These are phyloP conservation scores for Microcebus ravelobensis DNA, from an alignment of 2,113 vertebrate species.

Conservation along the genomic window DNA sequence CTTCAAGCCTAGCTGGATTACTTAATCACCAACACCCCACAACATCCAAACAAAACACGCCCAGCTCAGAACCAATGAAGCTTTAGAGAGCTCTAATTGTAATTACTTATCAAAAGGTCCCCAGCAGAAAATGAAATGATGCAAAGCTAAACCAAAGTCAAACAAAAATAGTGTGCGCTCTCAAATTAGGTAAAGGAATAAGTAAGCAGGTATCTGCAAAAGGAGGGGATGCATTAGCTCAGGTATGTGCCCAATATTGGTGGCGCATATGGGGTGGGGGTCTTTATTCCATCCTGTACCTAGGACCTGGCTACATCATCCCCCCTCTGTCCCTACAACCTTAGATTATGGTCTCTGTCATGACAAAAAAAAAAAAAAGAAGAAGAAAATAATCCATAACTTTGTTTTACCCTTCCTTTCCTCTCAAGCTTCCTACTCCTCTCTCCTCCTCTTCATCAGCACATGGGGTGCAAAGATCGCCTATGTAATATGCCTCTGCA, in stretches of 20 bases:
- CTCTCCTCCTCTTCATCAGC: neutral
- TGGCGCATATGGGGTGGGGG: accelerated
- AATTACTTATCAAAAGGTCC: constrained; percentile 30
- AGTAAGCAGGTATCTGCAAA: neutral
- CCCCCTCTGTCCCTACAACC: neutral
- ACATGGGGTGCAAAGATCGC: neutral
- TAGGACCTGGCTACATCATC: neutral
- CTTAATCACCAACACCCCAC: neutral
- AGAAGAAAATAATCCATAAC: neutral
- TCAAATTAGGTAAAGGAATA: neutral
- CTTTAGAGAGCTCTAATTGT: neutral
- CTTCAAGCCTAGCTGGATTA: neutral
- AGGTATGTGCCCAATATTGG: accelerated
- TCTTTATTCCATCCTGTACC: neutral
- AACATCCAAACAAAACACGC: neutral
- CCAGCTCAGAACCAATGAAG: neutral
- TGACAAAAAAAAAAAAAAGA: neutral
- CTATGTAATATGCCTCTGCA: accelerated
- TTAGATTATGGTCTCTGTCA: neutral
- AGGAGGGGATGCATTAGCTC: accelerated
- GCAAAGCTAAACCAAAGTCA: constrained; percentile 23
- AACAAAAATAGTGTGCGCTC: neutral
- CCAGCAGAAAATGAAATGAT: constrained; percentile 54
- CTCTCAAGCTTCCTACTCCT: no score
- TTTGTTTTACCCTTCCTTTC: neutral